A percentile compares a stretch with the other conserved stretches of the same genome.
Evolutionary conservation across 1,140 invertebrate species (phyloP).

Genomic region (Apis dorsata): DNA sequence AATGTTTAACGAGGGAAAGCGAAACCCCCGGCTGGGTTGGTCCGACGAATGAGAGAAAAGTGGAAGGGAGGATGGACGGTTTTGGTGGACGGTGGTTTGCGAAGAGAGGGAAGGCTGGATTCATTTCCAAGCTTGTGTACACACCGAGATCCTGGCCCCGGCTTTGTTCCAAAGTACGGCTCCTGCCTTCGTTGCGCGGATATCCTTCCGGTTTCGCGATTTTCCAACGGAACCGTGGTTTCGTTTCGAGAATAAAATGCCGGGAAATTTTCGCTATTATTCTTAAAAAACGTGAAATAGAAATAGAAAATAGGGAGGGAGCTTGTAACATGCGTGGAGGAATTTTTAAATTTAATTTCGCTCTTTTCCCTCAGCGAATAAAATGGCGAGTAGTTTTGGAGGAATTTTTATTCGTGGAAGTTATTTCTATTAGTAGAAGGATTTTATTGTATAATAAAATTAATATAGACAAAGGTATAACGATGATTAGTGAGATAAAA

Average conservation of each 20-base stretch:
- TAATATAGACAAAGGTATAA: no score
- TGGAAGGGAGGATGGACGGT: slow-evolving; percentile 30
- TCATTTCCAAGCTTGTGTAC: slow-evolving; percentile 42
- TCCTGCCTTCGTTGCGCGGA: not conserved
- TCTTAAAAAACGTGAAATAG: no score
- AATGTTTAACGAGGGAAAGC: slow-evolving; percentile 65
- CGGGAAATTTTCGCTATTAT: not conserved
- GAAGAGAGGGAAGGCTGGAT: slow-evolving; percentile 22
- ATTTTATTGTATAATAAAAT: no score
- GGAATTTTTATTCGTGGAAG: no score
- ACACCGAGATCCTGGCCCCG: slow-evolving; percentile 3
- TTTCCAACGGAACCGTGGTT: not conserved
- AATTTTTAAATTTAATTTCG: no score
- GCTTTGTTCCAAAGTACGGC: slow-evolving; percentile 31
- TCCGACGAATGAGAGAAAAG: slow-evolving; percentile 30
- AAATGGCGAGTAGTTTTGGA: no score
- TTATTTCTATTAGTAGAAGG: no score
- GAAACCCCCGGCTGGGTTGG: not conserved
- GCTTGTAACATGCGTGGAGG: no score
- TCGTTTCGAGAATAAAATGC: not conserved
- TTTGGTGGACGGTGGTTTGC: slow-evolving; percentile 1
- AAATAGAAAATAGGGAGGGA: no score
- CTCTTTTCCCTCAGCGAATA: no score
- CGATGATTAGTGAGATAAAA: no score
- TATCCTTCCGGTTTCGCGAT: not conserved